Evolutionary conservation across 2,113 vertebrate genomes (phyloP).

Genomic region (Amphiprion percula): DNA sequence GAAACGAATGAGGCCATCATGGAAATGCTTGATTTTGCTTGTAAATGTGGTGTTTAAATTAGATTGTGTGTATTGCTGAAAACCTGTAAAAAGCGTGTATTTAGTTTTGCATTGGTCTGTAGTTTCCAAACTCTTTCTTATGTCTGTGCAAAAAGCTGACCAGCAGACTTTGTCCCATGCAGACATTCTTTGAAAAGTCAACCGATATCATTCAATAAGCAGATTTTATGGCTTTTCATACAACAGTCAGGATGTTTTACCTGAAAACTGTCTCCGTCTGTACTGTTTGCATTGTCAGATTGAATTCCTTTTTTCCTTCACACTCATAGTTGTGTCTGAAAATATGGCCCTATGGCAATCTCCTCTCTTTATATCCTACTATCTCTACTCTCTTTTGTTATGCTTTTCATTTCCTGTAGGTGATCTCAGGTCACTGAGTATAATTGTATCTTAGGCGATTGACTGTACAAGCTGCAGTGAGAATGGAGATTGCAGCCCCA

Average conservation of each 20-base stretch:
- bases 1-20: not conserved
- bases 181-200: not conserved
- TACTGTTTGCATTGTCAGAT: slow-evolving; percentile 21
- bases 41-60: too few species aligned
- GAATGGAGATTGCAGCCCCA: slow-evolving; percentile 28
- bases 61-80: not conserved
- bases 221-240: not conserved
- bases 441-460: slow-evolving; percentile 69
- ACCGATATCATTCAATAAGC: not conserved
- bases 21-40: not conserved
- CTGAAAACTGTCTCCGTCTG: slow-evolving; percentile 17
- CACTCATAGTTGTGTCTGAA: slow-evolving; percentile 37
- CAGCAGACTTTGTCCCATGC: not conserved
- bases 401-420: slow-evolving; percentile 74
- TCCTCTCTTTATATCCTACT: slow-evolving; percentile 3
- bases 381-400: slow-evolving; percentile 43
- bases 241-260: not conserved
- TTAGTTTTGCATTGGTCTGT: too few species aligned
- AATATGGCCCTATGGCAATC: slow-evolving; percentile 32
- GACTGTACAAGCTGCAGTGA: slow-evolving; percentile 55
- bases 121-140: too few species aligned
- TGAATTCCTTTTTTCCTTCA: slow-evolving; percentile 38
- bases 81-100: not conserved
- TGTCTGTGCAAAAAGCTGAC: too few species aligned
- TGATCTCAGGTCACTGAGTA: slow-evolving; percentile 60